Conservation (phyloP, 2,888 invertebrate species). For the Zeuzera pyrina region DNA sequence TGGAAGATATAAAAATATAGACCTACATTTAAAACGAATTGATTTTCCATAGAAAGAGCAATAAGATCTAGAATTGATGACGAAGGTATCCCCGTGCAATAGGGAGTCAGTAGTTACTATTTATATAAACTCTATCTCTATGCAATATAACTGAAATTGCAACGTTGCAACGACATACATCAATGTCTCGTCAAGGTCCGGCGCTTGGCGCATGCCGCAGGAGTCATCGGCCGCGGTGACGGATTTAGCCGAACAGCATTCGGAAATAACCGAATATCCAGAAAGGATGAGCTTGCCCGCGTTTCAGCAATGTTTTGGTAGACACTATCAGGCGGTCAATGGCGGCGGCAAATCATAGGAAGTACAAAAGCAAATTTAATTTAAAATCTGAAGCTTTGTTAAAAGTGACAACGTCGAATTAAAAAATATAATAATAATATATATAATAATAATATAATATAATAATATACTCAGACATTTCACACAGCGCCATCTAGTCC, state of each 20-base stretch:
- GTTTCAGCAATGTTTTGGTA: slow-evolving; percentile 45
- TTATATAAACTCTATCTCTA: background rate
- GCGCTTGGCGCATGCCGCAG: slow-evolving; percentile 47
- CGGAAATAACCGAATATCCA: slow-evolving; percentile 65
- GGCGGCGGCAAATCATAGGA: slow-evolving; percentile 23
- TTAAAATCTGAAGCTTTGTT: too few species aligned
- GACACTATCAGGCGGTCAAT: slow-evolving; percentile 31
- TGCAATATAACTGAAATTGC: slow-evolving; percentile 10
- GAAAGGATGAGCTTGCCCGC: slow-evolving; percentile 45
- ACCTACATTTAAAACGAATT: too few species aligned
- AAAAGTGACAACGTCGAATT: too few species aligned
- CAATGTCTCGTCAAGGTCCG: slow-evolving; percentile 50
- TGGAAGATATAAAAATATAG: too few species aligned
- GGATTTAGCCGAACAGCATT: slow-evolving; percentile 57
- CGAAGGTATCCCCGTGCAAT: slow-evolving; percentile 15
- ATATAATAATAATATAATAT: too few species aligned
- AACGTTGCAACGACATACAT: slow-evolving; percentile 17
- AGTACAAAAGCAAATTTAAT: too few species aligned
- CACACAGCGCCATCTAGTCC: too few species aligned
- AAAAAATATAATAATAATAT: too few species aligned
- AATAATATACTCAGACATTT: too few species aligned
- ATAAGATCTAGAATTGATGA: too few species aligned
- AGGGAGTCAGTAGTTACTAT: too few species aligned
- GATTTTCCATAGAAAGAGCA: too few species aligned
- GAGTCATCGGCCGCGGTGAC: slow-evolving; percentile 65